A percentile compares a stretch with the other conserved stretches of the same genome.
Conservation (phyloP, 2,888 invertebrate species). For the Gymnosoma rotundatum region DNA sequence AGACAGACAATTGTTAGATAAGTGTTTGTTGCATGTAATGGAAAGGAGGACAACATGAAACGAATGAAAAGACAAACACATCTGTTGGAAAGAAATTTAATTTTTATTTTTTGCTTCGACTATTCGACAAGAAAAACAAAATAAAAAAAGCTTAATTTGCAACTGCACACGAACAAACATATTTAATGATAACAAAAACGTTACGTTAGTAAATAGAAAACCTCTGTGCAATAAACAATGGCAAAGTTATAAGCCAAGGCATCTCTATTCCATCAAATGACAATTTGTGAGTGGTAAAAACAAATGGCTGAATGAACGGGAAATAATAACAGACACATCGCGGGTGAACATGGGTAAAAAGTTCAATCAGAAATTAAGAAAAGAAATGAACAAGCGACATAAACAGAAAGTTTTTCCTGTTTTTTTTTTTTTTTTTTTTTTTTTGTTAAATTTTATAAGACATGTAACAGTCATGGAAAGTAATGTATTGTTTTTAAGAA, state of each 20-base stretch:
- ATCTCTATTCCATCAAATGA: conserved; percentile 69
- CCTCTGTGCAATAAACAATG: conserved; percentile 46
- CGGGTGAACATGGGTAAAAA: conserved; percentile 53
- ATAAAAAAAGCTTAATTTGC: conserved; percentile 45
- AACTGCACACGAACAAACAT: conserved; percentile 48
- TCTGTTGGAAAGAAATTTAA: conserved; percentile 57
- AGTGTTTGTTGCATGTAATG: conserved; percentile 56
- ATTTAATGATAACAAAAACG: conserved; percentile 28
- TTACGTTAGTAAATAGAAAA: background rate
- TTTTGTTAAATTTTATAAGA: conserved; percentile 4
- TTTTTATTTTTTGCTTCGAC: conserved; percentile 34
- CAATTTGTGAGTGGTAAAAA: conserved; percentile 55
- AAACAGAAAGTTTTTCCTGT: conserved; percentile 64
- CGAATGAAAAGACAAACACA: conserved; percentile 51
- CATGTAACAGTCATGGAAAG: conserved; percentile 1
- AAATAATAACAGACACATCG: conserved; percentile 63
- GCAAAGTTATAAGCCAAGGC: conserved; percentile 54
- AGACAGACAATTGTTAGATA: conserved; percentile 55
- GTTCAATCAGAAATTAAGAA: conserved; percentile 72
- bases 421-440: conserved; percentile 13
- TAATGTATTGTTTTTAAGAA: background rate
- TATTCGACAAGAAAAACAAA: conserved; percentile 12
- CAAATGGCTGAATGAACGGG: conserved; percentile 39
- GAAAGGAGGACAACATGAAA: background rate
- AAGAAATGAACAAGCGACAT: conserved; percentile 70